Evolutionary conservation across 2,888 invertebrate genomes (phyloP).

Genomic region (Temnothorax unifasciatus): DNA sequence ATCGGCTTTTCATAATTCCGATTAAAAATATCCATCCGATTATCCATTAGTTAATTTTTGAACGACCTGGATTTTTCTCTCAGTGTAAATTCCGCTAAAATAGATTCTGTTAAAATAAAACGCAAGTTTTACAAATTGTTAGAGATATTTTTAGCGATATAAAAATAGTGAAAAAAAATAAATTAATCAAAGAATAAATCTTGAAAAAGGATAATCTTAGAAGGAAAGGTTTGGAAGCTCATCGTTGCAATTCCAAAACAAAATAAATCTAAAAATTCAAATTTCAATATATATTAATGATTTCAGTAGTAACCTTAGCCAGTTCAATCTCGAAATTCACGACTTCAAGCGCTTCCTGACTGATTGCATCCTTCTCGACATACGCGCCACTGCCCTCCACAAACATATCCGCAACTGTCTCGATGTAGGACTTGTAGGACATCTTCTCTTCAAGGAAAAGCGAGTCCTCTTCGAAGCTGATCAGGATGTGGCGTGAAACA

Average conservation of each 20-base stretch:
- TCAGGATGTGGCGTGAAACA: background rate
- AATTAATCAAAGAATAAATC: background rate
- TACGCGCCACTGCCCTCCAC: background rate
- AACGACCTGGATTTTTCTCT: too few species aligned
- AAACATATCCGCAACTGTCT: background rate
- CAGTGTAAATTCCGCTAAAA: too few species aligned
- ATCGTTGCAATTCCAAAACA: background rate
- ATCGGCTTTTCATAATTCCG: too few species aligned
- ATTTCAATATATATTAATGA: background rate
- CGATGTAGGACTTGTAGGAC: background rate
- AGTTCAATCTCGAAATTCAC: conserved; percentile 25
- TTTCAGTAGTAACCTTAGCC: conserved; percentile 4
- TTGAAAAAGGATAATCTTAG: background rate
- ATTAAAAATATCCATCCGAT: too few species aligned
- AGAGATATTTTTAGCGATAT: background rate
- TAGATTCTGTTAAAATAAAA: background rate
- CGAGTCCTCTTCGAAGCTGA: background rate
- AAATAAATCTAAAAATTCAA: background rate
- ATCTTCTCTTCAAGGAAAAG: too few species aligned
- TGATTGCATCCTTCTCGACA: background rate
- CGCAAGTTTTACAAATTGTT: background rate
- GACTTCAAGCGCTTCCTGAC: background rate
- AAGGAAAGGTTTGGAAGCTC: background rate
- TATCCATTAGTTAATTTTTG: too few species aligned
- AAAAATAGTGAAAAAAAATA: background rate